These are phyloP conservation scores for Neosalanx taihuensis DNA, from an alignment of 2,797 vertebrate species.

Conservation along the genomic window DNA sequence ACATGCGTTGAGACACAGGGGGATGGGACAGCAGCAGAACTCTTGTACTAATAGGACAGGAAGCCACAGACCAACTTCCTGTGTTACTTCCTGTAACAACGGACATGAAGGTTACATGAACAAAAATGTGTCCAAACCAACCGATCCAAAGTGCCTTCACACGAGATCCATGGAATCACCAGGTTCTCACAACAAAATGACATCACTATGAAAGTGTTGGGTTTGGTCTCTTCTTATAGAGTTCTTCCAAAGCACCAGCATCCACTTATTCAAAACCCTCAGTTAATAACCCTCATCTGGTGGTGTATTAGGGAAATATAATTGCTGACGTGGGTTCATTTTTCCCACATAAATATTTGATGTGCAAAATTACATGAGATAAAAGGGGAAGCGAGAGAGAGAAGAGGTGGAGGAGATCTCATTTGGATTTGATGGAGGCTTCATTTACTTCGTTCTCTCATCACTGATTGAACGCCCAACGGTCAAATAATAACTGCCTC, in stretches of 20 bases:
- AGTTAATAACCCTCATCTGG: slow-evolving; percentile 14
- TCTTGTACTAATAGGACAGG: not conserved
- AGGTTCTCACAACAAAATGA: not conserved
- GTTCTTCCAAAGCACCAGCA: not conserved
- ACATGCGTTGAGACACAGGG: slow-evolving; percentile 78
- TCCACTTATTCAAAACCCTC: not conserved
- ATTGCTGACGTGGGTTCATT: slow-evolving; percentile 43
- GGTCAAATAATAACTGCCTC: slow-evolving; percentile 36
- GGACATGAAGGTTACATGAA: too few relatives aligned
- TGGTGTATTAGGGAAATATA: slow-evolving; percentile 42
- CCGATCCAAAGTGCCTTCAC: not conserved
- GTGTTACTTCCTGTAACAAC: too few relatives aligned
- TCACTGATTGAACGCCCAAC: slow-evolving; percentile 33
- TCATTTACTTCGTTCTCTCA: slow-evolving; percentile 33
- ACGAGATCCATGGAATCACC: not conserved
- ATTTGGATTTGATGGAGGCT: slow-evolving; percentile 46
- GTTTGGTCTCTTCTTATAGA: not conserved
- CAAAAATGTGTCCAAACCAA: too few relatives aligned
- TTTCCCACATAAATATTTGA: slow-evolving; percentile 54
- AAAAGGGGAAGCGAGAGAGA: slow-evolving; percentile 3
- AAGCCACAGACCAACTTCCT: too few relatives aligned
- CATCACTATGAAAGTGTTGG: too few relatives aligned
- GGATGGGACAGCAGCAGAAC: not conserved
- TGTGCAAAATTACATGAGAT: slow-evolving; percentile 37
- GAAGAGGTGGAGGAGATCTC: slow-evolving; percentile 15